These are phyloP conservation scores for Dynastes maya DNA, from an alignment of 2,888 invertebrate species.

Conservation along the genomic window DNA sequence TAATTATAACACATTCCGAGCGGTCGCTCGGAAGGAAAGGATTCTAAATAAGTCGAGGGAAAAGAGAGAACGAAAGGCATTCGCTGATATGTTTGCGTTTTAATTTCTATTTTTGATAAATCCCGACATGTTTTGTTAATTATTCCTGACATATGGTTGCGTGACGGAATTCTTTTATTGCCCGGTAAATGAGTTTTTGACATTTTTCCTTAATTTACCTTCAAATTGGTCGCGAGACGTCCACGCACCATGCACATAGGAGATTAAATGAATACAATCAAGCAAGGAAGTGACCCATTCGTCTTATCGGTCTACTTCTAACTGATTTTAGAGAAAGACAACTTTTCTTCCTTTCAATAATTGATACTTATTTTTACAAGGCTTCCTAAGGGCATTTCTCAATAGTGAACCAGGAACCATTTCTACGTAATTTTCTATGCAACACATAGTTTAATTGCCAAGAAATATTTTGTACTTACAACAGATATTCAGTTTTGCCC, in stretches of 20 bases:
- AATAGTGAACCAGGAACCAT: no score
- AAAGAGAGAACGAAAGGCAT: conserved; percentile 9
- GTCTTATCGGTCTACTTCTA: no score
- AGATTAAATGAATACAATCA: no score
- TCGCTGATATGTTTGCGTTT: conserved; percentile 43
- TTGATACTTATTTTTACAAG: no score
- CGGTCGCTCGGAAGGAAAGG: conserved; percentile 38
- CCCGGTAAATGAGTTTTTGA: conserved; percentile 18
- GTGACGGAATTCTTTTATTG: conserved; percentile 42
- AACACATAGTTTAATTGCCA: no score
- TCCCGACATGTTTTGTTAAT: conserved; percentile 33
- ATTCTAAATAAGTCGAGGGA: conserved; percentile 22
- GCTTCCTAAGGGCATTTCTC: no score
- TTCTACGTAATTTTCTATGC: no score
- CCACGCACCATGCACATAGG: neutral
- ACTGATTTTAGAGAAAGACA: no score
- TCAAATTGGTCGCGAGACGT: conserved; percentile 12
- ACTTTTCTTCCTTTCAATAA: no score
- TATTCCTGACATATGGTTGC: conserved; percentile 34
- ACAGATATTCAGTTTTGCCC: no score
- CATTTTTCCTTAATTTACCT: conserved; percentile 37
- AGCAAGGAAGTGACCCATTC: no score
- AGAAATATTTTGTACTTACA: no score
- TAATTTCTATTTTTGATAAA: conserved; percentile 45
- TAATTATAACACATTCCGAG: conserved; percentile 45